A percentile compares a stretch with the other conserved stretches of the same genome.
phyloP scores from a whole-genome alignment of 2,113 vertebrate species.

The Seriola rivoliana region DNA sequence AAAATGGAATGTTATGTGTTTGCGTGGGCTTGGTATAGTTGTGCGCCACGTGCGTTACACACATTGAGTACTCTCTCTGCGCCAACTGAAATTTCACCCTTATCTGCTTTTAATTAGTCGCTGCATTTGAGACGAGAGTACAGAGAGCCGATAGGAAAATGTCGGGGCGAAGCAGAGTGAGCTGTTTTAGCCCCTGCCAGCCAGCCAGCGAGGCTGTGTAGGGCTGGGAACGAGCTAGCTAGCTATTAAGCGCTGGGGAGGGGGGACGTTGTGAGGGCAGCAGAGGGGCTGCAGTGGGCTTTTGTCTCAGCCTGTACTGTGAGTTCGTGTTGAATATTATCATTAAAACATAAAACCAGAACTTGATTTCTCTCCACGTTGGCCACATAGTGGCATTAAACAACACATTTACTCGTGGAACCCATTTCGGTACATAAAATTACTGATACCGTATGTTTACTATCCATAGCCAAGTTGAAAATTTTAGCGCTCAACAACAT shows the following conservation, averaged over 20 bases:
- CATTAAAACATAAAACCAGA: constrained; percentile 15
- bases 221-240: constrained; percentile 65
- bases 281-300: constrained; percentile 79
- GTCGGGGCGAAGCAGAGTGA: constrained; percentile 65
- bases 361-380: not conserved
- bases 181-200: constrained; percentile 56
- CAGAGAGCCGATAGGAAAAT: constrained; percentile 60
- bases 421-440: not conserved
- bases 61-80: constrained; percentile 36
- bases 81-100: not conserved
- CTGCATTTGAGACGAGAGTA: constrained; percentile 18
- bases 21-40: constrained; percentile 67
- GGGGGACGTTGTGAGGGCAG: constrained; percentile 70
- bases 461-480: constrained; percentile 29
- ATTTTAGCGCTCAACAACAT: constrained; percentile 53
- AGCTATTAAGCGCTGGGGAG: constrained; percentile 71
- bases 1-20: constrained; percentile 75
- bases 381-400: not conserved
- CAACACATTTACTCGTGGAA: not conserved
- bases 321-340: constrained; percentile 42
- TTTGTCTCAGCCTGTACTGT: constrained; percentile 77
- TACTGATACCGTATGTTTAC: constrained; percentile 35
- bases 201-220: constrained; percentile 29
- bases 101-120: not conserved
- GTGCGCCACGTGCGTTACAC: constrained; percentile 75